Evolutionary conservation across 2,113 vertebrate genomes (phyloP).

Genomic region (Pipra filicauda): DNA sequence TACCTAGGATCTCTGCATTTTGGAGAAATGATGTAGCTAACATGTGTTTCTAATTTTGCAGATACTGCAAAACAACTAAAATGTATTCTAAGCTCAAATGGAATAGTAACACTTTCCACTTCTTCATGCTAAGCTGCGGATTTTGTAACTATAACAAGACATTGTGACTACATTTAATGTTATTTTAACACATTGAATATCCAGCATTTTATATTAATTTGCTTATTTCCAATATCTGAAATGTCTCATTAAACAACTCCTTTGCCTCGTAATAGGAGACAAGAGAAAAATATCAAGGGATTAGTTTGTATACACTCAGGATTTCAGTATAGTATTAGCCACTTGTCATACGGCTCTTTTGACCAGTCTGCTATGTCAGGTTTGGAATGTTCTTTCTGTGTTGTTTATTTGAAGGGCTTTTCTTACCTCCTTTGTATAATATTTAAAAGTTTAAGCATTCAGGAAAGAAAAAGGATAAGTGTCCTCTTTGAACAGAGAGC

Average conservation of each 20-base stretch:
- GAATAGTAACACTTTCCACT: neutral
- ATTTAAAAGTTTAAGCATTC: neutral
- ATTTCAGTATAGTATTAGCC: neutral
- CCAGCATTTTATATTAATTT: neutral
- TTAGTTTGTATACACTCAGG: neutral
- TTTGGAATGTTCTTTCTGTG: neutral
- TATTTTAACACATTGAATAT: neutral
- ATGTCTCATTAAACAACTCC: neutral
- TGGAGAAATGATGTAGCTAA: neutral
- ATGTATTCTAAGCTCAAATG: constrained; percentile 17
- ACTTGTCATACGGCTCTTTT: neutral
- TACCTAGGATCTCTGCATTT: neutral
- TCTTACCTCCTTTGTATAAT: neutral
- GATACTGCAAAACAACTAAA: constrained; percentile 56
- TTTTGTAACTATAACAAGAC: neutral
- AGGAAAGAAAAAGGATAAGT: neutral
- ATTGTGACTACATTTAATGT: neutral
- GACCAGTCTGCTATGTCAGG: neutral
- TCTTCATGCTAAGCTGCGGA: neutral
- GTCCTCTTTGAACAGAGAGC: neutral
- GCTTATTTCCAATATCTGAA: neutral
- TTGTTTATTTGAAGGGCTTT: constrained; percentile 28
- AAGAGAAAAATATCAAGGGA: neutral
- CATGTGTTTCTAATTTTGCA: constrained; percentile 61
- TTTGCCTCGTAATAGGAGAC: neutral